phyloP scores from a whole-genome alignment of 2,113 vertebrate species.

The Otolemur garnettii region DNA sequence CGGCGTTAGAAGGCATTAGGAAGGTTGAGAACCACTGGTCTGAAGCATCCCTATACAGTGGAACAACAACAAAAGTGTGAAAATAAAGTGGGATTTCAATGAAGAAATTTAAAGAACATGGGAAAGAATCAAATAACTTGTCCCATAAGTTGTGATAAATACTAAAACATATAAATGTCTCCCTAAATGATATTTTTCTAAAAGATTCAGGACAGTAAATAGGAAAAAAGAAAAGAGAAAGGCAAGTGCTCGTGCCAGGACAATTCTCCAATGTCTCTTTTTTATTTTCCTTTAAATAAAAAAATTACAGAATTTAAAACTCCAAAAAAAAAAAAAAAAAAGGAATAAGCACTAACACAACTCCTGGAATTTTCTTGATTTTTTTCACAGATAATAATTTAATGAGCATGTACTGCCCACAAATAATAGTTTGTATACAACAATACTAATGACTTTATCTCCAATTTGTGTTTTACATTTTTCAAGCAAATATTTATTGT shows the following conservation, averaged over 20 bases:
- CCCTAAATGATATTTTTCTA: neutral
- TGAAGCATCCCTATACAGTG: neutral
- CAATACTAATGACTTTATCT: neutral
- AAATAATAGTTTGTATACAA: neutral
- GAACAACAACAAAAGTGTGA: neutral
- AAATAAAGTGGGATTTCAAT: conserved; percentile 16
- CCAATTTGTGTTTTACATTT: neutral
- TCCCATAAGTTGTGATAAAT: conserved; percentile 2
- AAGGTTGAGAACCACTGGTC: too few species aligned
- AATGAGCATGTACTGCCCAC: neutral
- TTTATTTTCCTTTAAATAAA: neutral
- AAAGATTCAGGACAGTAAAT: neutral
- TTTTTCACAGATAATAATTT: conserved; percentile 44
- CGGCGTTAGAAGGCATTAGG: too few species aligned
- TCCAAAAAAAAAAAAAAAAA: neutral
- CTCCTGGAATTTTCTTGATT: conserved; percentile 22
- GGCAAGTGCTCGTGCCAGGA: neutral
- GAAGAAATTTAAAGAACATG: conserved; percentile 57
- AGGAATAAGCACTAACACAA: neutral
- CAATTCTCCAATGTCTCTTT: conserved; percentile 8
- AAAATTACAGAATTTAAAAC: conserved; percentile 30
- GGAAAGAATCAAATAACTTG: neutral
- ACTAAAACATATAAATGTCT: conserved; percentile 38
- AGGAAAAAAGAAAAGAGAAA: neutral
- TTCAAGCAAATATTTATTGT: conserved; percentile 59